Conservation (phyloP, 2,113 vertebrate genomes). For the Leucoraja erinaceus region DNA sequence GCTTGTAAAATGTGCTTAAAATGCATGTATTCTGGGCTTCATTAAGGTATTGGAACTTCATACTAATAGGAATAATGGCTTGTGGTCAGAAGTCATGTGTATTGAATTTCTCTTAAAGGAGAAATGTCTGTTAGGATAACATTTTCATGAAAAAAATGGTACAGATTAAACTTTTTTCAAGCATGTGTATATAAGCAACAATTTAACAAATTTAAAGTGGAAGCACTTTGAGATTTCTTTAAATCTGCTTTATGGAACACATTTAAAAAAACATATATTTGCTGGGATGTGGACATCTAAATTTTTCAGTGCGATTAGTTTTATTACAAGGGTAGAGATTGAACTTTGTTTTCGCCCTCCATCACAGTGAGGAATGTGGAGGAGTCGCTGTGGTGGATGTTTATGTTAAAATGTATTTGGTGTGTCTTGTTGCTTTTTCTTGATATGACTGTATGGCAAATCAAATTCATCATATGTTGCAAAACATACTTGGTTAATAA, state of each 20-base stretch:
- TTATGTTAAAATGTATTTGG: too few species aligned
- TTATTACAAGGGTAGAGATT: background rate
- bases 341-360: too few species aligned
- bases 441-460: too few species aligned
- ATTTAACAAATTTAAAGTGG: background rate
- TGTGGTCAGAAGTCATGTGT: conserved; percentile 18
- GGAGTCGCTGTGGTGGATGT: too few species aligned
- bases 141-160: background rate
- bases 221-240: background rate
- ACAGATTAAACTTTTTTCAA: background rate
- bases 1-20: conserved; percentile 64
- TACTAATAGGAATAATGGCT: conserved; percentile 36
- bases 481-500: too few species aligned
- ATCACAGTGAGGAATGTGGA: too few species aligned
- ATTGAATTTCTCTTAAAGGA: conserved; percentile 15
- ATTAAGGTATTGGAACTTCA: conserved; percentile 55
- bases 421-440: too few species aligned
- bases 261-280: background rate
- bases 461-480: too few species aligned
- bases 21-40: conserved; percentile 53
- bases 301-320: background rate
- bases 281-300: background rate
- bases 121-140: background rate
- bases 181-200: background rate
- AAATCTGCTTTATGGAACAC: background rate